Evolutionary conservation across 2,797 vertebrate species (phyloP).

Genomic region (Pipistrellus pygmaeus): DNA sequence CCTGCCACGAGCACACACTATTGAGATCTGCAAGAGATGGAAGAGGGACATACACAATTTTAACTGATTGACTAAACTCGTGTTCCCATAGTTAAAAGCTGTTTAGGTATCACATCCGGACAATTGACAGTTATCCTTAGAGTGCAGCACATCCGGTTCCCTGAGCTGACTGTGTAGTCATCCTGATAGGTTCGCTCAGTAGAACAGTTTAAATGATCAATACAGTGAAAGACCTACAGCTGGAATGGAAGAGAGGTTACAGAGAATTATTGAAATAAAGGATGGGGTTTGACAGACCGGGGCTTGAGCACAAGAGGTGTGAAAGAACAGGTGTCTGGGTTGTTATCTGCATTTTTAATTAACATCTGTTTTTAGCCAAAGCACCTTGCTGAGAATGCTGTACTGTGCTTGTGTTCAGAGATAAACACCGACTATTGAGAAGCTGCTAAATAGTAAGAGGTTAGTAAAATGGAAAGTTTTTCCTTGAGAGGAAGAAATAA

Average conservation of each 20-base stretch:
- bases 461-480: conserved; percentile 70
- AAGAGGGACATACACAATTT: neutral
- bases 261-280: conserved; percentile 84
- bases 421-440: conserved; percentile 82
- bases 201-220: conserved; percentile 85
- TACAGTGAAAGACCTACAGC: conserved; percentile 82
- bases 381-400: conserved; percentile 79
- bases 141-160: conserved; percentile 69
- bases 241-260: conserved; percentile 84
- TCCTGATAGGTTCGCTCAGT: conserved; percentile 84
- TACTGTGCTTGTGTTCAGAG: conserved; percentile 83
- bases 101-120: conserved; percentile 55
- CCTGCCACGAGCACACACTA: neutral
- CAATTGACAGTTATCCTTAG: conserved; percentile 80
- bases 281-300: conserved; percentile 80
- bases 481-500: neutral
- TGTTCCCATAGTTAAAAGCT: conserved; percentile 7
- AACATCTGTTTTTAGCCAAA: conserved; percentile 85
- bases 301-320: conserved; percentile 82
- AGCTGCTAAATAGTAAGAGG: conserved; percentile 75
- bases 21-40: neutral
- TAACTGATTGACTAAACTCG: conserved; percentile 21
- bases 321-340: conserved; percentile 85
- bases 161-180: conserved; percentile 82
- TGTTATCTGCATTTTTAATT: conserved; percentile 87